These are phyloP conservation scores for Epiblema foenella DNA, from an alignment of 2,888 invertebrate species.

Conservation along the genomic window DNA sequence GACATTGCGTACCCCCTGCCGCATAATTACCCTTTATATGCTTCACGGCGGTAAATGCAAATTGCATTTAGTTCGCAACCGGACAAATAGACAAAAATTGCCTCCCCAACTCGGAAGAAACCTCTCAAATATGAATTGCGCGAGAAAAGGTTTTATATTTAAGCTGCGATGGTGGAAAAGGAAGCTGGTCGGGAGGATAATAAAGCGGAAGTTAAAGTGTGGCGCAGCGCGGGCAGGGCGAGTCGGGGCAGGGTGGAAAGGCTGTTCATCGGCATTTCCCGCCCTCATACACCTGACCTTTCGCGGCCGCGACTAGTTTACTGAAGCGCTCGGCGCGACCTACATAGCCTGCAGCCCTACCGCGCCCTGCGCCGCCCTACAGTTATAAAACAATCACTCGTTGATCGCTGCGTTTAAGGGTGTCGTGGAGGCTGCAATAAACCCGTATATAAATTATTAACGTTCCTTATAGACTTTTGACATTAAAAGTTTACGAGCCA, in stretches of 20 bases:
- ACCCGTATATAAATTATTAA: slow-evolving; percentile 35
- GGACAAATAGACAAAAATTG: slow-evolving; percentile 38
- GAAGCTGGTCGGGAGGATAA: slow-evolving; percentile 69
- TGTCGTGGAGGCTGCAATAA: slow-evolving; percentile 35
- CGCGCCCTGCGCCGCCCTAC: slow-evolving; percentile 57
- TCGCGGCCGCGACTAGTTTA: slow-evolving; percentile 80
- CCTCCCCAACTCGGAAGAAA: slow-evolving; percentile 36
- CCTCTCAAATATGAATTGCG: slow-evolving; percentile 39
- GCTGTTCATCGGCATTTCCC: slow-evolving; percentile 77
- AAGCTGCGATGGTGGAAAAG: slow-evolving; percentile 58
- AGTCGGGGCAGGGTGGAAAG: slow-evolving; percentile 57
- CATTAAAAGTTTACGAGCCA: slow-evolving; percentile 38
- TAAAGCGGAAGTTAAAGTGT: slow-evolving; percentile 76
- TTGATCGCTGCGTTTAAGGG: slow-evolving; percentile 34
- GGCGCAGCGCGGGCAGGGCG: slow-evolving; percentile 57
- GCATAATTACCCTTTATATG: slow-evolving; percentile 22
- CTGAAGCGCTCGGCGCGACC: slow-evolving; percentile 80
- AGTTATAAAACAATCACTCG: slow-evolving; percentile 39
- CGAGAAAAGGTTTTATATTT: slow-evolving; percentile 43
- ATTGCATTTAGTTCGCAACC: slow-evolving; percentile 37
- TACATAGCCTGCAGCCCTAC: slow-evolving; percentile 63
- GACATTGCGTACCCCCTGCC: slow-evolving; percentile 3
- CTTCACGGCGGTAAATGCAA: slow-evolving; percentile 24
- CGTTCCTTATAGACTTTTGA: slow-evolving; percentile 36
- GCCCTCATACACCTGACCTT: slow-evolving; percentile 84